Evolutionary conservation across 2,113 vertebrate genomes (phyloP).

Genomic region (Sylvilagus bachmani): DNA sequence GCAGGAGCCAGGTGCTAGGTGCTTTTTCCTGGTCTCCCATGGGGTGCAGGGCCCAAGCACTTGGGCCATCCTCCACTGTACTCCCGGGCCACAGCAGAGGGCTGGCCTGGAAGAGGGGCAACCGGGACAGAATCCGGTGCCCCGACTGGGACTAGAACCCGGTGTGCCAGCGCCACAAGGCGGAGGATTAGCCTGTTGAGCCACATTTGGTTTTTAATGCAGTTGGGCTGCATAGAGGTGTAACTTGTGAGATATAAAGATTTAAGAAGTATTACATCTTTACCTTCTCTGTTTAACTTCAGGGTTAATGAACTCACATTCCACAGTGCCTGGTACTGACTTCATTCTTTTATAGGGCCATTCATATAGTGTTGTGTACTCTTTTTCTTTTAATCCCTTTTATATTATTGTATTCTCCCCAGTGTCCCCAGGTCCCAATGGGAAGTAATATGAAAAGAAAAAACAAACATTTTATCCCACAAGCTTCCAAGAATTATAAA

Average conservation of each 20-base stretch:
- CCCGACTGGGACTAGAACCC: too few relatives aligned
- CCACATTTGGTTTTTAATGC: not conserved
- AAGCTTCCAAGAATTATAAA: not conserved
- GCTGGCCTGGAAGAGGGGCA: too few relatives aligned
- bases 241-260: not conserved
- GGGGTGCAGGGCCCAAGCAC: too few relatives aligned
- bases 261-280: not conserved
- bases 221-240: not conserved
- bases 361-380: not conserved
- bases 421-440: not conserved
- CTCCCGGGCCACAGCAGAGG: too few relatives aligned
- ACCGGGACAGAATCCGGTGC: too few relatives aligned
- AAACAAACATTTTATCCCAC: not conserved
- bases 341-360: not conserved
- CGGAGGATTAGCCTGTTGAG: too few relatives aligned
- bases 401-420: not conserved
- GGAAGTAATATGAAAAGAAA: not conserved
- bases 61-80: too few relatives aligned
- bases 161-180: too few relatives aligned
- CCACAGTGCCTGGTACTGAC: not conserved
- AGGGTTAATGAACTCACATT: not conserved
- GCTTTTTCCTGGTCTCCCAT: too few relatives aligned
- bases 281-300: constrained; percentile 15
- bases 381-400: not conserved
- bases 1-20: too few relatives aligned